A percentile compares a stretch with the other conserved stretches of the same genome.
These are phyloP conservation scores for Ips nitidus DNA, from an alignment of 1,140 invertebrate species.

Conservation along the genomic window DNA sequence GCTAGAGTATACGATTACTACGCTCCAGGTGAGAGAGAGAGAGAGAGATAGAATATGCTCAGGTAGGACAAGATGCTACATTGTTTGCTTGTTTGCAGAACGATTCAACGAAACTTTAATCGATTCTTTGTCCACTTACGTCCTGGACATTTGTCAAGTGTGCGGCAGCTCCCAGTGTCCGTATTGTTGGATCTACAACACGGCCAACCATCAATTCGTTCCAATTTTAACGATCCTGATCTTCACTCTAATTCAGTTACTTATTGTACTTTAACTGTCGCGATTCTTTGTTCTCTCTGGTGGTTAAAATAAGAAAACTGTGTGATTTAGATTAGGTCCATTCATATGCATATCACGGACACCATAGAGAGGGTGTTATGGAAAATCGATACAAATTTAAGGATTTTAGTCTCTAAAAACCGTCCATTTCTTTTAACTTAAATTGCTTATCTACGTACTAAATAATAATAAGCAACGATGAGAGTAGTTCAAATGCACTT, in stretches of 20 bases:
- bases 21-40: conserved; percentile 77
- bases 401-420: too few relatives aligned
- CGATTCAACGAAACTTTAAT: conserved; percentile 94
- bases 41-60: not conserved
- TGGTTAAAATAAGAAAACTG: too few relatives aligned
- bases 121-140: conserved; percentile 83
- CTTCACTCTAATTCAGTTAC: not conserved
- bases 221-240: conserved; percentile 46
- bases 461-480: too few relatives aligned
- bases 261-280: too few relatives aligned
- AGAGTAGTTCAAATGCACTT: too few relatives aligned
- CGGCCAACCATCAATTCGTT: conserved; percentile 55
- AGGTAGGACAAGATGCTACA: not conserved
- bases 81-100: conserved; percentile 63
- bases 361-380: too few relatives aligned
- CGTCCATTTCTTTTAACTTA: too few relatives aligned
- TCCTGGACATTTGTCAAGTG: conserved; percentile 95
- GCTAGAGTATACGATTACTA: conserved; percentile 95
- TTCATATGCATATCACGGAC: too few relatives aligned
- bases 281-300: too few relatives aligned
- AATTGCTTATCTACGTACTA: too few relatives aligned
- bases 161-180: conserved; percentile 97
- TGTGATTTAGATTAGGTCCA: too few relatives aligned
- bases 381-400: too few relatives aligned
- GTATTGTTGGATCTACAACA: conserved; percentile 90